Evolutionary conservation across 2,888 invertebrate species (phyloP), one percentile per base, ranked within the genome.

Genomic region (Noctua pronuba): DNA sequence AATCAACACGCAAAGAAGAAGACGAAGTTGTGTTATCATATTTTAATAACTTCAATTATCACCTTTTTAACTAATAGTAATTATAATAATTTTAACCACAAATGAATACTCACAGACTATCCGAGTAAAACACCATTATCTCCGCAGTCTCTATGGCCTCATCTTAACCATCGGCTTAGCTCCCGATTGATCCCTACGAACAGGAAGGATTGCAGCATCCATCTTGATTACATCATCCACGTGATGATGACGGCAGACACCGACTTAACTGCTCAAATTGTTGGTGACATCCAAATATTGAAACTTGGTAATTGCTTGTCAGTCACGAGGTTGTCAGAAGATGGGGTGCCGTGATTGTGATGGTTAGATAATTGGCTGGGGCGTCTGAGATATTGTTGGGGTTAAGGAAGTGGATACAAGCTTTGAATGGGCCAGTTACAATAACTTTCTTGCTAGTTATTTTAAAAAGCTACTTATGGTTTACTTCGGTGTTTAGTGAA

Each of bases 191-290:
- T 84, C 80, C 76, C 41, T 49, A 38, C 35, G 31, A 73, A 71
- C 46, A 70, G 73, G 67, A 85, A 83, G 85, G 84, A 85, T 87
- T 85, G 68, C 38, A 58, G 72, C 75, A 84, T 84, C 79, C 55
- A 78, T 88, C 85, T 80, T 80, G 84, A 85, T 87, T 85, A 85
- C 41, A 76, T 80, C 78, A 80, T 28, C 67, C 64, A 38, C 67
- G 28, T 41, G 24, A 28, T 67, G 44, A 80, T 73, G 74, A 73
- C 44, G 16, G 38, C 35, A 11, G 69, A 70, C 77, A 71, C 21
- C 21, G 31, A 66, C 46, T 65, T 49, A 70, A 77, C 75, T 73
- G 35, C 24, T 64, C 38, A 81, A 77, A 75, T 77, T 81, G 35
- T 66, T 62, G 24, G 31, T 3, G 64, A 73, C 58, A 74, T 49